These are phyloP conservation scores for Lepidurus apus DNA, from an alignment of 1,140 invertebrate species.

Conservation along the genomic window DNA sequence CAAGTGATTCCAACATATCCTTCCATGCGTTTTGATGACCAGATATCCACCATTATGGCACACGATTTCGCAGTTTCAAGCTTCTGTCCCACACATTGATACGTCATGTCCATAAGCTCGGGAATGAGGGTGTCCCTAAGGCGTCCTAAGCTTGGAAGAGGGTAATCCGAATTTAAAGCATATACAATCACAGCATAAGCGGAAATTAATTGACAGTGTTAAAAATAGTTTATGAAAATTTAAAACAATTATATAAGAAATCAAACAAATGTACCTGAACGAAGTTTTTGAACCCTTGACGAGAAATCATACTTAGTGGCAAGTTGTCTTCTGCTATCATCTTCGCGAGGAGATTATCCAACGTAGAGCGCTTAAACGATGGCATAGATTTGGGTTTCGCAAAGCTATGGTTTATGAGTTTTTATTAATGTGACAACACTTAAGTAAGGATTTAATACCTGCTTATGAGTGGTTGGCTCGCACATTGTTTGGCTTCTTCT, in stretches of 20 bases:
- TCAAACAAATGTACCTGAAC: background rate
- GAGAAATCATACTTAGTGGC: background rate
- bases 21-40: background rate
- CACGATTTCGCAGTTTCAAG: background rate
- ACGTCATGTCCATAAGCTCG: background rate
- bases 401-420: background rate
- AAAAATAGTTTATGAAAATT: background rate
- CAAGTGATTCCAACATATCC: background rate
- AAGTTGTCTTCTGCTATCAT: background rate
- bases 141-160: background rate
- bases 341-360: background rate
- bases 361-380: background rate
- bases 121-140: background rate
- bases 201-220: background rate
- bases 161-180: slow-evolving; percentile 10
- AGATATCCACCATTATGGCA: slow-evolving; percentile 13
- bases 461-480: background rate
- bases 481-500: background rate
- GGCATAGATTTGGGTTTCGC: background rate
- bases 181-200: background rate
- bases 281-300: background rate
- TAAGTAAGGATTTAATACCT: background rate
- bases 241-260: background rate
- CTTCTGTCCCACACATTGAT: background rate
- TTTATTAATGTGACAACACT: background rate